Conservation (phyloP, 2,113 vertebrate genomes). For the Peucedramus taeniatus region DNA sequence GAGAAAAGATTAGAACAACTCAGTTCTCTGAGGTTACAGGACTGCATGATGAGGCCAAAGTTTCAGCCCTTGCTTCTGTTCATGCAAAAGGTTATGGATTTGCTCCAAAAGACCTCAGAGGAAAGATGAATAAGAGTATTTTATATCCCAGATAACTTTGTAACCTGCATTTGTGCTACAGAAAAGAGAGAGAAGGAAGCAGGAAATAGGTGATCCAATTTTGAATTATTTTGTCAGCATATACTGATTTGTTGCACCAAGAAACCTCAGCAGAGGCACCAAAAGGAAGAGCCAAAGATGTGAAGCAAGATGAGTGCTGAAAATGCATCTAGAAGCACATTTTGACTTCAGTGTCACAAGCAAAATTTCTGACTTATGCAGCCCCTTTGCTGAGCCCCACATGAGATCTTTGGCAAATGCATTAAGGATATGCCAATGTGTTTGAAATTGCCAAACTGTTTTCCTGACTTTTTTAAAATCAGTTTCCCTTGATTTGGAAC, state of each 20-base stretch:
- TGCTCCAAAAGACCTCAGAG: not conserved
- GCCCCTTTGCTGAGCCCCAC: not conserved
- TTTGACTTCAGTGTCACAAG: not conserved
- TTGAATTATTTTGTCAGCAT: not conserved
- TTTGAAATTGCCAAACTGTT: not conserved
- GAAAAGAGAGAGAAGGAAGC: not conserved
- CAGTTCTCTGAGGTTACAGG: not conserved
- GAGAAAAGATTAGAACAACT: not conserved
- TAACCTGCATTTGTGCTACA: not conserved
- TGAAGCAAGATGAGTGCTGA: not conserved
- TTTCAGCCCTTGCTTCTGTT: not conserved
- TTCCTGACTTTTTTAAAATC: not conserved
- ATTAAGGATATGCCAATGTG: not conserved
- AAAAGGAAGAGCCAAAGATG: not conserved
- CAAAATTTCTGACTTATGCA: not conserved
- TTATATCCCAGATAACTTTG: not conserved
- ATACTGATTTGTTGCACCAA: not conserved
- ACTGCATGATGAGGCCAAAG: not conserved
- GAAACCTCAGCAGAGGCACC: not conserved
- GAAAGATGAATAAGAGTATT: not conserved
- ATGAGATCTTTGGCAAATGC: not conserved
- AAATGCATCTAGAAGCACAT: not conserved
- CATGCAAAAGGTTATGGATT: not conserved
- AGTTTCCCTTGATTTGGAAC: not conserved
- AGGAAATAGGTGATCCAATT: not conserved